Evolutionary conservation across 2,113 vertebrate genomes (phyloP).

Genomic region (Marcusenius ussheri): DNA sequence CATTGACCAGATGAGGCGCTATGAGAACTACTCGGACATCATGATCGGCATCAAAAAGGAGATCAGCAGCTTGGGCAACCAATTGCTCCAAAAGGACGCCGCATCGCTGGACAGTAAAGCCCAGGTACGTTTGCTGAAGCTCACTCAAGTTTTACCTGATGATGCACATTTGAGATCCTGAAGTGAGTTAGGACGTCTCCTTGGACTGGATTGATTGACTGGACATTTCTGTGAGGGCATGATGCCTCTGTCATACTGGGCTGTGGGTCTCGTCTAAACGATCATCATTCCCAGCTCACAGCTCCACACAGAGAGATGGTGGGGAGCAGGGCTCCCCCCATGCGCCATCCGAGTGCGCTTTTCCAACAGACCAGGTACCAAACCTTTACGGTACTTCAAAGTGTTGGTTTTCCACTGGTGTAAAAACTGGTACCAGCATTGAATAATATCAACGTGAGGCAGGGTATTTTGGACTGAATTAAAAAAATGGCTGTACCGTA

Average conservation of each 20-base stretch:
- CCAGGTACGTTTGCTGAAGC: constrained; percentile 58
- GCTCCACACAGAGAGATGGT: background rate
- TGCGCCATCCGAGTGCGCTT: background rate
- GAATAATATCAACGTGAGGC: background rate
- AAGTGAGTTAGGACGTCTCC: background rate
- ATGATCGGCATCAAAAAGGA: constrained; percentile 95
- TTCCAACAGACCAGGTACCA: background rate
- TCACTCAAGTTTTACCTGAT: background rate
- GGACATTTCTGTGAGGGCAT: background rate
- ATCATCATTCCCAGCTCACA: background rate
- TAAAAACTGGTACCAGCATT: background rate
- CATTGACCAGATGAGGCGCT: constrained; percentile 76
- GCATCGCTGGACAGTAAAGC: constrained; percentile 53
- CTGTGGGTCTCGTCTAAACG: background rate
- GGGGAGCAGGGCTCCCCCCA: background rate
- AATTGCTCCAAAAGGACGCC: constrained; percentile 86
- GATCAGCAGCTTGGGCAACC: constrained; percentile 81
- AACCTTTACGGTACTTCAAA: background rate
- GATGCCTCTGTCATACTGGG: background rate
- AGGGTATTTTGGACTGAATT: background rate
- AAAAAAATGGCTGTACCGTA: background rate
- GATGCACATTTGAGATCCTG: background rate
- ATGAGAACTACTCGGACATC: constrained; percentile 89
- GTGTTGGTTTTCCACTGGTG: background rate
- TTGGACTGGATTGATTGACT: background rate